These are phyloP conservation scores for Leptinotarsa defecta DNA, from an alignment of 1,140 invertebrate species.

Conservation along the genomic window DNA sequence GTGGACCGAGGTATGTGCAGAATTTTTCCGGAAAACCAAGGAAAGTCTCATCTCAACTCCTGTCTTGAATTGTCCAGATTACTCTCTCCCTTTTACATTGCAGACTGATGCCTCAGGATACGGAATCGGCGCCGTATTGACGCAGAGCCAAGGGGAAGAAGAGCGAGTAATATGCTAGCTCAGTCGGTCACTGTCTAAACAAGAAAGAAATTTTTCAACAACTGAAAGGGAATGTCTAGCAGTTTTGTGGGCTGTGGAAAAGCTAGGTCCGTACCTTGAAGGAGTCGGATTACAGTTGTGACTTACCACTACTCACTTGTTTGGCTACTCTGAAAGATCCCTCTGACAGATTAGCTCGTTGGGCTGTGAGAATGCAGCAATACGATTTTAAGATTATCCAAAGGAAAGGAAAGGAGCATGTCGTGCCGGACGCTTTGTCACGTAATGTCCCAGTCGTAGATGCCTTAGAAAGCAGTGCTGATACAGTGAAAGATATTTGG, in stretches of 20 bases:
- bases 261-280: too few species aligned
- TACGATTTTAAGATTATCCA: too few species aligned
- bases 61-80: constrained; percentile 42
- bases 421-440: too few species aligned
- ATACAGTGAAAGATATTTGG: constrained; percentile 33
- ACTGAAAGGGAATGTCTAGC: too few species aligned
- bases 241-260: too few species aligned
- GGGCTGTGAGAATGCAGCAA: too few species aligned
- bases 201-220: too few species aligned
- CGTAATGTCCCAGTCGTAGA: constrained; percentile 30
- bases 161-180: constrained; percentile 36
- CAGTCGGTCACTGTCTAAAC: constrained; percentile 49
- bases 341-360: too few species aligned
- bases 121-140: constrained; percentile 41
- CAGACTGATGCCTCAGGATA: not conserved
- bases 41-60: constrained; percentile 33
- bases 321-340: too few species aligned
- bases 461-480: constrained; percentile 25
- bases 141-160: constrained; percentile 26
- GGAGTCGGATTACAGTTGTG: too few species aligned
- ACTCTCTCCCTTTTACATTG: constrained; percentile 31
- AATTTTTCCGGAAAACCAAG: constrained; percentile 34
- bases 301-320: too few species aligned
- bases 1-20: constrained; percentile 3
- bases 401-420: too few species aligned